These are phyloP conservation scores for Epizoanthus illoricatus DNA, from an alignment of 92 coral and sea anemone species.

Conservation along the genomic window DNA sequence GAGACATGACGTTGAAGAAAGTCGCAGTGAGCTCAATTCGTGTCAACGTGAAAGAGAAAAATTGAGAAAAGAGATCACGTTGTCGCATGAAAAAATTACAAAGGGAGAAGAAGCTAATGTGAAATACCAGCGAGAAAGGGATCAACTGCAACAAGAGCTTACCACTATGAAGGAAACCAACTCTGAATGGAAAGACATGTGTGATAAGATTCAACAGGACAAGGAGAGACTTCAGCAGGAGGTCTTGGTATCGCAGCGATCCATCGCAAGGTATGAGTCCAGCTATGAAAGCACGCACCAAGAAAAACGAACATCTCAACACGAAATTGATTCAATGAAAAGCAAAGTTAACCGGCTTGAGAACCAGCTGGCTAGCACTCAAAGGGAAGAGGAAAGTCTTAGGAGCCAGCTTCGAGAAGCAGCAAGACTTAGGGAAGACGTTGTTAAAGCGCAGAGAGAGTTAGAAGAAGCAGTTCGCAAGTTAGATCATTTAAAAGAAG, in stretches of 20 bases:
- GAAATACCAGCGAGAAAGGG: slow-evolving; percentile 68
- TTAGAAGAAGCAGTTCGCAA: slow-evolving; percentile 65
- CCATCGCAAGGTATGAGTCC: slow-evolving; percentile 60
- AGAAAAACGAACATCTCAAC: slow-evolving; percentile 52
- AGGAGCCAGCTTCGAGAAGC: slow-evolving; percentile 59
- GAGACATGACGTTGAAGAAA: slow-evolving; percentile 67
- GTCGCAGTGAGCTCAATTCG: slow-evolving; percentile 62
- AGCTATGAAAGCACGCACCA: slow-evolving; percentile 51
- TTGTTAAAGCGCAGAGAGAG: slow-evolving; percentile 56
- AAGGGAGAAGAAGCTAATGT: slow-evolving; percentile 58
- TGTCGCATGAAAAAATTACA: slow-evolving; percentile 52
- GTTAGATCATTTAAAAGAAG: slow-evolving; percentile 69
- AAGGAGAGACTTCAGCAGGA: slow-evolving; percentile 82
- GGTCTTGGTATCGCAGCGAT: slow-evolving; percentile 67
- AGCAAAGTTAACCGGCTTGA: slow-evolving; percentile 71
- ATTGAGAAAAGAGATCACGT: slow-evolving; percentile 52
- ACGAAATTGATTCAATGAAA: slow-evolving; percentile 62
- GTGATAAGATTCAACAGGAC: slow-evolving; percentile 84
- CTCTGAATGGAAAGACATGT: slow-evolving; percentile 89
- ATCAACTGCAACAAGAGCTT: slow-evolving; percentile 71
- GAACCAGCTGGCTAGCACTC: slow-evolving; percentile 55
- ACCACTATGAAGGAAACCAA: slow-evolving; percentile 75
- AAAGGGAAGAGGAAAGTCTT: slow-evolving; percentile 58
- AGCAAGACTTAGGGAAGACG: slow-evolving; percentile 62
- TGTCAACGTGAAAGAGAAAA: slow-evolving; percentile 80